Conservation (phyloP, 2,888 invertebrate species). For the Hyalella azteca region DNA sequence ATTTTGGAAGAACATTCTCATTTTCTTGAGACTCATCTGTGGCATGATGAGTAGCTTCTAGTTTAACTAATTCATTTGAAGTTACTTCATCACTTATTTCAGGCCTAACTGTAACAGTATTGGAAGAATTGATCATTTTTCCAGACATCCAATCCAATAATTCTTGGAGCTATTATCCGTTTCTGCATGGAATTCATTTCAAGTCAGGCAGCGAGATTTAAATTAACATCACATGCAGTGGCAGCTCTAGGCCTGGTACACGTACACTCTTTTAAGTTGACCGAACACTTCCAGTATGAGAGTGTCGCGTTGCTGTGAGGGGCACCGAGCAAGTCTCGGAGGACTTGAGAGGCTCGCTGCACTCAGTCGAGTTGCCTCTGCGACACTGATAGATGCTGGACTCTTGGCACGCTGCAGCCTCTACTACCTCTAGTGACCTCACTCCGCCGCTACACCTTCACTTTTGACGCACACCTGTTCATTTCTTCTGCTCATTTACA, state of each 20-base stretch:
- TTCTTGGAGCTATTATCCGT: not conserved
- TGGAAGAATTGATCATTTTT: slow-evolving; percentile 34
- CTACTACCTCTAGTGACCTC: not conserved
- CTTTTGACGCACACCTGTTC: slow-evolving; percentile 35
- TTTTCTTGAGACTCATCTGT: not conserved
- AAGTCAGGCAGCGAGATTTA: no score
- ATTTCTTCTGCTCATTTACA: not conserved
- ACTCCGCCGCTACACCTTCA: slow-evolving; percentile 28
- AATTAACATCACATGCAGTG: no score
- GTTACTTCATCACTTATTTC: not conserved
- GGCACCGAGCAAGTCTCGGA: not conserved
- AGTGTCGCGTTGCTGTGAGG: not conserved
- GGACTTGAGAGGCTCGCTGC: slow-evolving; percentile 10
- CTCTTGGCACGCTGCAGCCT: slow-evolving; percentile 35
- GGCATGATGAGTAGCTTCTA: not conserved
- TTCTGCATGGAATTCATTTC: slow-evolving; percentile 20
- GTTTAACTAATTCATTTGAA: not conserved
- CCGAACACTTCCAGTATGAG: no score
- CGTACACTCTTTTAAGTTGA: no score
- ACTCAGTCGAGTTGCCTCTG: slow-evolving; percentile 29
- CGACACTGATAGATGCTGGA: slow-evolving; percentile 31
- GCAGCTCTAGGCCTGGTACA: no score
- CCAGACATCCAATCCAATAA: slow-evolving; percentile 24
- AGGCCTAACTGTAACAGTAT: slow-evolving; percentile 26
- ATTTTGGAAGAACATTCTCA: not conserved